These are phyloP conservation scores for Nymphalis urticae DNA, from an alignment of 2,888 invertebrate species.

Conservation along the genomic window DNA sequence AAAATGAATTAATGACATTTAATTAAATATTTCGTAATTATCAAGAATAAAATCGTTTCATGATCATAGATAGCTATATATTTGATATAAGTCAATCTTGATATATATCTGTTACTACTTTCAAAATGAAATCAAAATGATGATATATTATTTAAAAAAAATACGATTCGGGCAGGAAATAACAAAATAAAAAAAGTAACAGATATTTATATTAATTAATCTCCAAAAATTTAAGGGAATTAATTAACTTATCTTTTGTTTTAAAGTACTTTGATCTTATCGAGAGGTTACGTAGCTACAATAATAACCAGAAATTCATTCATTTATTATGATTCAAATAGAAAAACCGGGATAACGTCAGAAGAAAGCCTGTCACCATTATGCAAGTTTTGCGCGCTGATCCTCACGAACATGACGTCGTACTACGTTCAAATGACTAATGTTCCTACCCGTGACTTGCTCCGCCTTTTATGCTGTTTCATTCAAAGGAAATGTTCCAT, in stretches of 20 bases:
- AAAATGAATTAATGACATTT: no score
- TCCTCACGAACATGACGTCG: constrained; percentile 56
- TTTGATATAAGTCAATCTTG: no score
- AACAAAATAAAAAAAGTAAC: neutral
- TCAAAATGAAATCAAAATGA: neutral
- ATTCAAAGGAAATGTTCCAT: constrained; percentile 50
- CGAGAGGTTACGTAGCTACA: no score
- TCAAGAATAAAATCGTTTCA: neutral
- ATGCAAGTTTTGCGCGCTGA: constrained; percentile 14
- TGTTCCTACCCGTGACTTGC: constrained; percentile 66
- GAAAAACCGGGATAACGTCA: neutral
- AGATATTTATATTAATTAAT: no score
- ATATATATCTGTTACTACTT: neutral
- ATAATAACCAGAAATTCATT: no score
- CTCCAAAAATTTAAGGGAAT: no score
- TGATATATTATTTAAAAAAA: neutral
- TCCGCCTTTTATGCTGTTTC: constrained; percentile 58
- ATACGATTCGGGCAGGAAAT: neutral
- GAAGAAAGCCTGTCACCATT: neutral
- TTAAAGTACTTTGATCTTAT: no score
- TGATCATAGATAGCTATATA: no score
- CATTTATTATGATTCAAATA: neutral
- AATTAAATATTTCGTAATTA: neutral
- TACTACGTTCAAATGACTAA: constrained; percentile 63
- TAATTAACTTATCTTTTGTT: no score